Percentiles rank a stretch among this genome's conserved stretches.
These are phyloP conservation scores for Rhingia campestris DNA, from an alignment of 2,888 invertebrate genomes.

Conservation along the genomic window DNA sequence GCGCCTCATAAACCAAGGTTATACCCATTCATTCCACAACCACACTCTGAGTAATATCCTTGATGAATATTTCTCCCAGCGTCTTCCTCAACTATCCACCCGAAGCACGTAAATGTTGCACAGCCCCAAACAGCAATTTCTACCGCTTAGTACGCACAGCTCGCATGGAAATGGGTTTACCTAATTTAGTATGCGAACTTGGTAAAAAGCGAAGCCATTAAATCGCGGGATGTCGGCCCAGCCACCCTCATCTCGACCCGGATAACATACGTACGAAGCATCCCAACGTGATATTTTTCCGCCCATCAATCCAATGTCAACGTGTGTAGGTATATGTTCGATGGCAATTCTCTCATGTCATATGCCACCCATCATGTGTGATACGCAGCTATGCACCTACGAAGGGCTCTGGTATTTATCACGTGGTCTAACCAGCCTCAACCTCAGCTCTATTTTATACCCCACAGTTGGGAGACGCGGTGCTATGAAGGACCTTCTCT, in stretches of 20 bases:
- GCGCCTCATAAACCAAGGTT: too few species aligned
- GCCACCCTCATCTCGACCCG: neutral
- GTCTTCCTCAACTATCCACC: constrained; percentile 4
- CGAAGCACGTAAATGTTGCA: neutral
- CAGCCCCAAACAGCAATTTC: constrained; percentile 30
- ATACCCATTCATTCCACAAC: too few species aligned
- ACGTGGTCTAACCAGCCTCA: constrained; percentile 28
- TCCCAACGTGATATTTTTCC: constrained; percentile 23
- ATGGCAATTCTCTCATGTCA: constrained; percentile 19
- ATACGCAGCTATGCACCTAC: constrained; percentile 1
- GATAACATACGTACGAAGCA: constrained; percentile 1
- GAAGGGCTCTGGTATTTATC: constrained; percentile 29
- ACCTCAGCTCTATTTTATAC: constrained; percentile 4
- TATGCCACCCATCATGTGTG: neutral
- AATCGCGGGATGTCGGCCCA: constrained; percentile 4
- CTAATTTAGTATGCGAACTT: constrained; percentile 53
- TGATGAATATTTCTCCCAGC: constrained; percentile 24
- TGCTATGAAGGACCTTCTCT: neutral
- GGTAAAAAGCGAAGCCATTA: constrained; percentile 48
- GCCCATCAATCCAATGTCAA: constrained; percentile 63
- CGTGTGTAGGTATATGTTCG: constrained; percentile 22
- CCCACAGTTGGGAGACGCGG: neutral
- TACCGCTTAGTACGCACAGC: constrained; percentile 44
- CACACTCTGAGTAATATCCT: constrained; percentile 10
- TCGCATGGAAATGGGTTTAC: constrained; percentile 49